phyloP scores from a whole-genome alignment of 1,140 invertebrate genomes.

The Diorhabda elongata region DNA sequence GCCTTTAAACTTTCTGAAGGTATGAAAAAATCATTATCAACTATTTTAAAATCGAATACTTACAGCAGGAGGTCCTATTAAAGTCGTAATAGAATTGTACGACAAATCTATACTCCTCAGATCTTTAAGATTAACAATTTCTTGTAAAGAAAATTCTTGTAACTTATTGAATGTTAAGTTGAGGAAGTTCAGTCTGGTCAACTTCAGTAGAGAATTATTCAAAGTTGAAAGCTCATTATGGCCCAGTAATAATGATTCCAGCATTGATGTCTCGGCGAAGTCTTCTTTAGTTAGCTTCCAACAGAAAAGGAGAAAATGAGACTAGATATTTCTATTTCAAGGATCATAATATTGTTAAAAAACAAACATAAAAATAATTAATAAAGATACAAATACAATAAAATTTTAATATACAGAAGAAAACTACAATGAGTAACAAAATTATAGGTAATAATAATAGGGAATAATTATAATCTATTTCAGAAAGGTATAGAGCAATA shows the following conservation, averaged over 20 bases:
- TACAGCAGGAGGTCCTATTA: conserved; percentile 66
- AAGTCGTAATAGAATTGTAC: conserved; percentile 64
- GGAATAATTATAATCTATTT: too few species aligned
- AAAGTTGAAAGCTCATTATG: conserved; percentile 66
- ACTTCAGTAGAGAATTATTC: conserved; percentile 67
- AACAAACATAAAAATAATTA: too few species aligned
- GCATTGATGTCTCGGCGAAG: conserved; percentile 61
- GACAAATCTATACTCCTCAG: conserved; percentile 68
- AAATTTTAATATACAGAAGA: too few species aligned
- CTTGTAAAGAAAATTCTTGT: conserved; percentile 69
- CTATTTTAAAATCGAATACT: conserved; percentile 24
- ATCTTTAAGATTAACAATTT: conserved; percentile 65
- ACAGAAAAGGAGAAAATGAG: neutral
- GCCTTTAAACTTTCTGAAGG: neutral
- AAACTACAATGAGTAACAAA: too few species aligned
- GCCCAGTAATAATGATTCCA: conserved; percentile 64
- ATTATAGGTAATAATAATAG: too few species aligned
- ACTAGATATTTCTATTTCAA: too few species aligned
- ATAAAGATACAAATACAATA: too few species aligned
- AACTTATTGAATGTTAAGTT: conserved; percentile 74
- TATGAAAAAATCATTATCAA: neutral
- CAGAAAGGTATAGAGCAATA: too few species aligned
- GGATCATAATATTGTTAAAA: too few species aligned
- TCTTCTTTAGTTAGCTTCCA: conserved; percentile 67
- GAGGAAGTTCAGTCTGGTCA: conserved; percentile 61